Percentiles rank a stretch among this genome's conserved stretches.
These are phyloP conservation scores for Nipponacmea schrenckii DNA, from an alignment of 2,888 invertebrate genomes.

Conservation along the genomic window DNA sequence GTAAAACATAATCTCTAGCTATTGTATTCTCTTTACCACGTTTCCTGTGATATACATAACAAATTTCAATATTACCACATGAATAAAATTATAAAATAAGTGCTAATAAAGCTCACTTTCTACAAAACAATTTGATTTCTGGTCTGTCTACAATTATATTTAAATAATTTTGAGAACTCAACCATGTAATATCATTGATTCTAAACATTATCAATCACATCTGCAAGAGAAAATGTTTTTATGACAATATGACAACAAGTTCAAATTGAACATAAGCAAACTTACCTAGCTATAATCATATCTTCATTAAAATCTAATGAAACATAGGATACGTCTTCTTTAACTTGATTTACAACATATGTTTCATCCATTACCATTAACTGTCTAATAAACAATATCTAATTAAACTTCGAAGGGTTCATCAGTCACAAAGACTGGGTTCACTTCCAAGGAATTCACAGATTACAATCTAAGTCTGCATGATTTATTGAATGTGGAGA, in stretches of 20 bases:
- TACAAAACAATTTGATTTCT: neutral
- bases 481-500: neutral
- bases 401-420: neutral
- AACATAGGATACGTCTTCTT: slow-evolving; percentile 97
- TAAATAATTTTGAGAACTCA: neutral
- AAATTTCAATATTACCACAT: too few relatives aligned
- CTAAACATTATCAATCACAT: too few relatives aligned
- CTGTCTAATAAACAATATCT: slow-evolving; percentile 73
- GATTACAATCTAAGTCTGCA: neutral
- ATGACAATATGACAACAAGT: too few relatives aligned
- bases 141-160: neutral
- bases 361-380: slow-evolving; percentile 99
- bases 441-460: too few relatives aligned
- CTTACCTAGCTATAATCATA: slow-evolving; percentile 64
- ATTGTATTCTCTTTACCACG: slow-evolving; percentile 74
- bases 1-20: slow-evolving; percentile 90
- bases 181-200: too few relatives aligned
- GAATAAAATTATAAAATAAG: too few relatives aligned
- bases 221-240: too few relatives aligned
- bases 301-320: slow-evolving; percentile 85
- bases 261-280: neutral
- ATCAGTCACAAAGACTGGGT: neutral
- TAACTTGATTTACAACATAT: slow-evolving; percentile 96
- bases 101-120: neutral
- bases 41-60: slow-evolving; percentile 41